phyloP scores from a whole-genome alignment of 2,797 vertebrate genomes.

The Antennarius maculatus region DNA sequence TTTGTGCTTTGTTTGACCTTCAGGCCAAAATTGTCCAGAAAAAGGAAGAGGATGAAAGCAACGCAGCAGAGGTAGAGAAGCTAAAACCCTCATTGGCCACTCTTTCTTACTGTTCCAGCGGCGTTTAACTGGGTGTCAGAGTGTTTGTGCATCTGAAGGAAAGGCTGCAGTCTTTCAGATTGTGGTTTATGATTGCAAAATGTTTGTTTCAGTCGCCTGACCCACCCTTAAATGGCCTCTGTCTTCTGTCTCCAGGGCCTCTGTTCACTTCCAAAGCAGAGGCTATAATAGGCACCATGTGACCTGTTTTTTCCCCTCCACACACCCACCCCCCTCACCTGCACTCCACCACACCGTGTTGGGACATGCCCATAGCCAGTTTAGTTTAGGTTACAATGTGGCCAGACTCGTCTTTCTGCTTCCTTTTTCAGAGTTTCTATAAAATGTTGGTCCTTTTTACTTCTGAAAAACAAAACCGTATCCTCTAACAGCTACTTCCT shows the following conservation, averaged over 20 bases:
- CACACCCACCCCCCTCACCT: slow-evolving; percentile 24
- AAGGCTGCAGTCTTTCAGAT: neutral
- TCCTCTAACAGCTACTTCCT: slow-evolving; percentile 27
- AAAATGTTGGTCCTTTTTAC: slow-evolving; percentile 8
- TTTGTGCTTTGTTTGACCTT: slow-evolving; percentile 15
- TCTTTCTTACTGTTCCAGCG: neutral
- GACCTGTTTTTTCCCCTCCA: neutral
- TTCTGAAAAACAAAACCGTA: slow-evolving; percentile 57
- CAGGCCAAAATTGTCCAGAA: slow-evolving; percentile 62
- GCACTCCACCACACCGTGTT: neutral
- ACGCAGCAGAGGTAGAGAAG: slow-evolving; percentile 55
- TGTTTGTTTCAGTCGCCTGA: slow-evolving; percentile 38
- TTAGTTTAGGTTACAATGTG: slow-evolving; percentile 46
- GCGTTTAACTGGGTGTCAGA: neutral
- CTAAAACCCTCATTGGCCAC: neutral
- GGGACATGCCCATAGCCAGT: slow-evolving; percentile 2
- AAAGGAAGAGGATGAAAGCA: slow-evolving; percentile 22
- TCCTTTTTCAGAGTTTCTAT: slow-evolving; percentile 34
- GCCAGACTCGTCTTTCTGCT: slow-evolving; percentile 57
- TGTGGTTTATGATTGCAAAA: slow-evolving; percentile 28
- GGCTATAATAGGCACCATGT: slow-evolving; percentile 15
- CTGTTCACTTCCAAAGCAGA: slow-evolving; percentile 26
- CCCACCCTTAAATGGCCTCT: slow-evolving; percentile 19
- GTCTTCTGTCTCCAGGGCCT: slow-evolving; percentile 36
- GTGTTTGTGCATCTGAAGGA: neutral